These are phyloP conservation scores for Sebastes oblongus DNA, from an alignment of 2,797 vertebrate genomes.

Conservation along the genomic window DNA sequence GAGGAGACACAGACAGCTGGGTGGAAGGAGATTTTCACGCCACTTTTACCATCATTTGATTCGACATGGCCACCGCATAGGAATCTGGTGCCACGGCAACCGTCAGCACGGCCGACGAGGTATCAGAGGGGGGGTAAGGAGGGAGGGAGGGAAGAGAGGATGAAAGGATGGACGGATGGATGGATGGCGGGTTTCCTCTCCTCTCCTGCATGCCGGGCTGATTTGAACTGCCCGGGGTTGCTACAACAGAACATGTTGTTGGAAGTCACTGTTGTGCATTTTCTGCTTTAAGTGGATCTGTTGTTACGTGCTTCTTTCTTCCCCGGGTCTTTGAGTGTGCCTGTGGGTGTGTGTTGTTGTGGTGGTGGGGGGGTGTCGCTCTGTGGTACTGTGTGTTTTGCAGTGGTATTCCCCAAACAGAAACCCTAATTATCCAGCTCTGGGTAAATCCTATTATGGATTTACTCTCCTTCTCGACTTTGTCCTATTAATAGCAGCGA, in stretches of 20 bases:
- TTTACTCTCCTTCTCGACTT: conserved; percentile 41
- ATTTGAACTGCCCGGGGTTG: not conserved
- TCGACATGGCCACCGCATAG: conserved; percentile 72
- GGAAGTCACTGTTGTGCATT: conserved; percentile 16
- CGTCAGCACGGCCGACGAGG: conserved; percentile 45
- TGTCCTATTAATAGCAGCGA: conserved; percentile 48
- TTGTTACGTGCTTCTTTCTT: conserved; percentile 25
- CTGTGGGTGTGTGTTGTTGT: conserved; percentile 19
- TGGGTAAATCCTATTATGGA: conserved; percentile 64
- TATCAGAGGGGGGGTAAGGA: conserved; percentile 65
- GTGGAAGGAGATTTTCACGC: conserved; percentile 50
- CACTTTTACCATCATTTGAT: conserved; percentile 44
- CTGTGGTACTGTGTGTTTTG: conserved; percentile 32
- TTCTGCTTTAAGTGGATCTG: conserved; percentile 3
- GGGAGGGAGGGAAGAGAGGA: not conserved
- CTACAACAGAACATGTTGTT: not conserved
- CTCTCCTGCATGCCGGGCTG: not conserved
- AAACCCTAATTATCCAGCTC: conserved; percentile 64
- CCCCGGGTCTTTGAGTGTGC: conserved; percentile 9
- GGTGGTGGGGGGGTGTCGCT: conserved; percentile 19
- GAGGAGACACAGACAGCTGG: conserved; percentile 15
- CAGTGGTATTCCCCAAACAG: conserved; percentile 76
- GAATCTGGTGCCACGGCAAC: conserved; percentile 66
- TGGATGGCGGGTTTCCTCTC: conserved; percentile 22
- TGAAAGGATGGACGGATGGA: conserved; percentile 23